Evolutionary conservation across 2,113 vertebrate genomes (phyloP), one percentile per base, ranked within the genome.

Genomic region (Xyrauchen texanus): DNA sequence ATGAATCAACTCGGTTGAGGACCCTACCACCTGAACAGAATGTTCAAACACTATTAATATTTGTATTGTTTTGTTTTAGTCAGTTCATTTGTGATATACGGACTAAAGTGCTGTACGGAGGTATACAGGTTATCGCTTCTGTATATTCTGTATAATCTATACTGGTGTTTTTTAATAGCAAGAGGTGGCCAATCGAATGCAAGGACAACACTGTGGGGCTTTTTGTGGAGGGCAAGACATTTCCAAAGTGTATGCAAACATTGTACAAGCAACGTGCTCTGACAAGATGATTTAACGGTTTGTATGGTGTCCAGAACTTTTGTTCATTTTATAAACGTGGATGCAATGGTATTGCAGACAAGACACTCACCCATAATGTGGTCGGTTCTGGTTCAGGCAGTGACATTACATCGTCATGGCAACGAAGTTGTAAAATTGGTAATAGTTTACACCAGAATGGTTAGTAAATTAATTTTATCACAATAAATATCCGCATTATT

Each of bases 311-410:
- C 44, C 55, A 58, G 21, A 12, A 62, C 10, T 51, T 78, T 62
- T 7, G 15, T 8, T 58, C 11, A 6, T 58, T 4, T n/a, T 4
- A 21, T 52, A 16, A 6, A 34, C 21, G 21, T 34, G 21, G 21
- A 34, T 34, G 21, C 21, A 3, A 34, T 34, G 21, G 21, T 34
- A 13, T 65, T 46, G 10, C 8, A 7, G 7, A 55, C 2, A 57
- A 12, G 8, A 4, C 61, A 86, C 89, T 89, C 75, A 90, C 87
- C 84, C 87, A 90, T 88, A 81, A 70, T 89, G 82, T 64, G 80
- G 45, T 82, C 76, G 66, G 52, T 66, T 63, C 74, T 66, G 60
- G 55, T 63, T 79, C 8, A 53, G 62, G 49, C 72, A 57, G 66
- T 77, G 68, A 73, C 21, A 34, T 34, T 34, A 34, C 21, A 34